Percentiles rank a stretch among this genome's conserved stretches.
Evolutionary conservation across 92 coral and sea anemone genomes (phyloP).

Genomic region (Ricordea florida): DNA sequence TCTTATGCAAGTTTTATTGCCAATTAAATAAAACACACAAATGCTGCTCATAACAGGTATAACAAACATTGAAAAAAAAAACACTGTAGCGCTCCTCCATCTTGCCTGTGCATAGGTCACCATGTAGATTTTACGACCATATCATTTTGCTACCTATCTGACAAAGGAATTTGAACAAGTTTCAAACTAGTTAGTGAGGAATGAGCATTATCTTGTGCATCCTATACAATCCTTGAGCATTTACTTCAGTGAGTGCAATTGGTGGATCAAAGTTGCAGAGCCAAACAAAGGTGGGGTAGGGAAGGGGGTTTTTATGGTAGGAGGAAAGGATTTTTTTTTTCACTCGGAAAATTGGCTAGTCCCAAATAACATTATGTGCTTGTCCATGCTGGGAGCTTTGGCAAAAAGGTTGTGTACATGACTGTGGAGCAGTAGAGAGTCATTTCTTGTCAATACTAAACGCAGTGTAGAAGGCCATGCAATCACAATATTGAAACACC

Average conservation of each 20-base stretch:
- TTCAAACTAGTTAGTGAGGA: constrained; percentile 7
- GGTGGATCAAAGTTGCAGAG: constrained; percentile 14
- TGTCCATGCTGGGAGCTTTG: constrained; percentile 16
- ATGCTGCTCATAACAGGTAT: constrained; percentile 16
- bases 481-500: constrained; percentile 19
- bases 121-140: constrained; percentile 17
- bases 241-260: background rate
- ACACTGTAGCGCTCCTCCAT: constrained; percentile 10
- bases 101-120: constrained; percentile 16
- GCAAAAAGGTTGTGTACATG: constrained; percentile 6
- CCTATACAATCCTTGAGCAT: constrained; percentile 12
- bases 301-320: constrained; percentile 5
- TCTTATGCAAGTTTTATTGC: constrained; percentile 13
- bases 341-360: constrained; percentile 8
- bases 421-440: constrained; percentile 18
- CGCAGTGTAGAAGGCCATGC: constrained; percentile 6
- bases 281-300: constrained; percentile 2
- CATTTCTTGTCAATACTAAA: constrained; percentile 7
- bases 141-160: constrained; percentile 13
- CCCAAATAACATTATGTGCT: constrained; percentile 9
- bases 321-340: constrained; percentile 7
- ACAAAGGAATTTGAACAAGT: constrained; percentile 20
- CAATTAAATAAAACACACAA: constrained; percentile 12
- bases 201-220: constrained; percentile 4
- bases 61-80: constrained; percentile 6